These are phyloP conservation scores for Sebastes aleutianus DNA, from an alignment of 2,797 vertebrate genomes.

Conservation along the genomic window DNA sequence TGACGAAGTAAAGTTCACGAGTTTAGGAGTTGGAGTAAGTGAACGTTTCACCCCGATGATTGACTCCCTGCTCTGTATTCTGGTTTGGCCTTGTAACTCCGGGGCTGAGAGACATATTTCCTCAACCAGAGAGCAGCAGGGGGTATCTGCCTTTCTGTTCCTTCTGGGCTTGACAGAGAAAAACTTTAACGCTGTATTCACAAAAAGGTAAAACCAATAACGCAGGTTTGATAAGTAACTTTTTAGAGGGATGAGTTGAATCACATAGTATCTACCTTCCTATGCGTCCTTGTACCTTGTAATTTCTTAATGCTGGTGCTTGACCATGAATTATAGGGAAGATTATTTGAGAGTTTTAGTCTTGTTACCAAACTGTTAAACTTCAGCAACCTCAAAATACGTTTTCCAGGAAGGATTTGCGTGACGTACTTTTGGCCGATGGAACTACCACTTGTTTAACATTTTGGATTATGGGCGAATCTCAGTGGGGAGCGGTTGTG, in stretches of 20 bases:
- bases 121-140: conserved; percentile 5
- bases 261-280: background rate
- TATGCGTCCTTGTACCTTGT: background rate
- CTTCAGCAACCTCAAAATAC: background rate
- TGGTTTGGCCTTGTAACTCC: conserved; percentile 2
- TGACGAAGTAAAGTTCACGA: background rate
- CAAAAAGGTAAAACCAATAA: background rate
- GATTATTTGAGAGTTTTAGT: background rate
- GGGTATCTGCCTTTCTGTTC: background rate
- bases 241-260: background rate
- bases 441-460: conserved; percentile 7
- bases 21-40: conserved; percentile 19
- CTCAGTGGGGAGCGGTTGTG: conserved; percentile 9
- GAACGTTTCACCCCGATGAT: conserved; percentile 31
- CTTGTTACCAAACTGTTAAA: background rate
- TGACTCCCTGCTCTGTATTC: conserved; percentile 25
- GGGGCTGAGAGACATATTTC: conserved; percentile 3
- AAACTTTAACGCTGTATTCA: background rate
- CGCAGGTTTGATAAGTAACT: no score
- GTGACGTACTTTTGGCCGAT: background rate
- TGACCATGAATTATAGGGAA: background rate
- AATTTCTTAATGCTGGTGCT: background rate
- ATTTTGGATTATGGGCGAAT: conserved; percentile 20
- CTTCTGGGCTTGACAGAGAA: background rate
- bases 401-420: background rate